Percentiles rank a stretch among this genome's conserved stretches.
Conservation (phyloP, 1,140 invertebrate species). For the Hycleus phaleratus region DNA sequence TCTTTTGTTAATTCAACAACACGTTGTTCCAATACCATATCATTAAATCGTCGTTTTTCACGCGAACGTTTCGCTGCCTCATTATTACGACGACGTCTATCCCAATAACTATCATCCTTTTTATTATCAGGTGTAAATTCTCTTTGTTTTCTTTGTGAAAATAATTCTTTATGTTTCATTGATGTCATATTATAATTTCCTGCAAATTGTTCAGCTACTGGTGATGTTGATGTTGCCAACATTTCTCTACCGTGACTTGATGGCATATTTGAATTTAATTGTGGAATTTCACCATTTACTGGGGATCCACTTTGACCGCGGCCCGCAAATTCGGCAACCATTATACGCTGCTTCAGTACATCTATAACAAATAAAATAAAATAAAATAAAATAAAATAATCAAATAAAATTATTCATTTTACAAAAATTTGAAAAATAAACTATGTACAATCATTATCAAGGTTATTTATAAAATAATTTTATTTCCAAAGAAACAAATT, state of each 20-base stretch:
- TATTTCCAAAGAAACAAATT: neutral
- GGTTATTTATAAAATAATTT: neutral
- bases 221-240: conserved; percentile 35
- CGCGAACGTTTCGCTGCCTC: conserved; percentile 91
- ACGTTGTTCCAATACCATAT: conserved; percentile 91
- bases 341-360: conserved; percentile 66
- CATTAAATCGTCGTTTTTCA: conserved; percentile 92
- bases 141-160: conserved; percentile 83
- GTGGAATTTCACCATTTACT: conserved; percentile 57
- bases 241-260: conserved; percentile 42
- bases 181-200: conserved; percentile 39
- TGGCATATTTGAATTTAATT: conserved; percentile 50
- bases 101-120: conserved; percentile 97
- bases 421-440: neutral
- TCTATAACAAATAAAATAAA: conserved; percentile 45
- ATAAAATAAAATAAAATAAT: neutral
- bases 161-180: conserved; percentile 66
- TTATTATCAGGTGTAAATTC: conserved; percentile 96
- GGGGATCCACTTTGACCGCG: conserved; percentile 61
- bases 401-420: neutral
- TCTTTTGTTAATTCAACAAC: conserved; percentile 92
- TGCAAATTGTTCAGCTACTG: conserved; percentile 32
- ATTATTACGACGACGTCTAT: conserved; percentile 88
- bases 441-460: neutral
- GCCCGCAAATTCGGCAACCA: conserved; percentile 76